Evolutionary conservation across 2,888 invertebrate genomes (phyloP), one percentile per base, ranked within the genome.

Genomic region (Rhamphomyia laevipes): DNA sequence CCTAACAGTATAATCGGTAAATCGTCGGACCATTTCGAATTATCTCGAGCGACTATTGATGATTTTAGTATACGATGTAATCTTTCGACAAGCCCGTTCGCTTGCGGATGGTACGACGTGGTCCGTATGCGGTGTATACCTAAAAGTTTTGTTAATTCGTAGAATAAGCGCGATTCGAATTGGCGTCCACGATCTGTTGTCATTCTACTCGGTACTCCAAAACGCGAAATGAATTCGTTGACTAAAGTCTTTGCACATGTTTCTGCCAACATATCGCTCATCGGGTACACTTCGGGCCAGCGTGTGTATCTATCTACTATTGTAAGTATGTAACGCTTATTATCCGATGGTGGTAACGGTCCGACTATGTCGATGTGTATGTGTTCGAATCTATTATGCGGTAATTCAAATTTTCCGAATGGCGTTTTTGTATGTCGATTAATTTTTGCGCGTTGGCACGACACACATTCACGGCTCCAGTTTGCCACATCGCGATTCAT

Each of bases 401-500:
- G 41, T 9, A 40, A 10, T 15, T 10, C 9, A 40, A 40, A 40
- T 16, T 10, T 16, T 40, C 9, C 15, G n/a, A 40, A 40, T 16
- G 9, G 9, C 11, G n/a, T 13, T 40, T 40, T 40, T 15, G 41
- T 40, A 40, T 40, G 41, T n/a, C 41, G 9, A 12, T 21, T 16
- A 12, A 43, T n/a, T 18, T 40, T 40, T 15, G 11, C n/a, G n/a
- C n/a, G n/a, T n/a, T n/a, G n/a, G n/a, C 64, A 67, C 1, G 51
- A 31, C 3, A 58, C 15, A 51, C 66, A 67, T 7, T 53, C 46
- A 15, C 54, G 51, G 2, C 58, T 53, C 62, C 63, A 66, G 13
- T 51, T 21, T 7, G 46, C 45, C 31, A 61, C 51, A 45, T 64
- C 59, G 3, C 51, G 52, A 13, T 56, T 54, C 53, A 63, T 57